phyloP scores from a whole-genome alignment of 2,113 vertebrate species.

The Australoheros scitulus region DNA sequence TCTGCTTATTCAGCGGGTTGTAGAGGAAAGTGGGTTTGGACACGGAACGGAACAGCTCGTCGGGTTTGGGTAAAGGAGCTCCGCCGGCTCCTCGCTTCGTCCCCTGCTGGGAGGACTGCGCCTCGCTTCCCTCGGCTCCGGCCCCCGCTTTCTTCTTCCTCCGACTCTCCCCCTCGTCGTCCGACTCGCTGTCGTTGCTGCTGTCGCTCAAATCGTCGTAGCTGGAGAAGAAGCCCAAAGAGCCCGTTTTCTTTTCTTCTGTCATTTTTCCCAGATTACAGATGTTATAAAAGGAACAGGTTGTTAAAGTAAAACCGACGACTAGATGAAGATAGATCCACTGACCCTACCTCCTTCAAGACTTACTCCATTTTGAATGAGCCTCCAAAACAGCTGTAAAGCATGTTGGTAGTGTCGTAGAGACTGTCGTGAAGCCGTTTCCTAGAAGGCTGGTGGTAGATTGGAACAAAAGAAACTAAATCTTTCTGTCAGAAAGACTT shows the following conservation, averaged over 20 bases:
- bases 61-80: conserved; percentile 82
- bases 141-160: conserved; percentile 57
- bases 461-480: background rate
- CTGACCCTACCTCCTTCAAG: background rate
- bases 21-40: conserved; percentile 90
- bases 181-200: conserved; percentile 81
- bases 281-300: rapidly evolving
- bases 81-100: conserved; percentile 58
- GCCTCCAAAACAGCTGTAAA: conserved; percentile 71
- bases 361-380: conserved; percentile 78
- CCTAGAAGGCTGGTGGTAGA: background rate
- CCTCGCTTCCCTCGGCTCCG: background rate
- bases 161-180: conserved; percentile 62
- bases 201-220: conserved; percentile 83
- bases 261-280: conserved; percentile 71
- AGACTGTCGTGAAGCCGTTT: conserved; percentile 45
- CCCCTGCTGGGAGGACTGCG: conserved; percentile 47
- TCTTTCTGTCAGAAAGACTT: background rate
- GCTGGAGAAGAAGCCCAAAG: conserved; percentile 88
- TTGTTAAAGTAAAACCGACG: background rate
- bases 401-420: background rate
- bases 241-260: conserved; percentile 84
- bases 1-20: conserved; percentile 90
- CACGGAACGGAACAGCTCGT: conserved; percentile 90
- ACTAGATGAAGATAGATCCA: too few species aligned